Conservation (phyloP, 1,140 invertebrate genomes). For the Drosophila arawakana region DNA sequence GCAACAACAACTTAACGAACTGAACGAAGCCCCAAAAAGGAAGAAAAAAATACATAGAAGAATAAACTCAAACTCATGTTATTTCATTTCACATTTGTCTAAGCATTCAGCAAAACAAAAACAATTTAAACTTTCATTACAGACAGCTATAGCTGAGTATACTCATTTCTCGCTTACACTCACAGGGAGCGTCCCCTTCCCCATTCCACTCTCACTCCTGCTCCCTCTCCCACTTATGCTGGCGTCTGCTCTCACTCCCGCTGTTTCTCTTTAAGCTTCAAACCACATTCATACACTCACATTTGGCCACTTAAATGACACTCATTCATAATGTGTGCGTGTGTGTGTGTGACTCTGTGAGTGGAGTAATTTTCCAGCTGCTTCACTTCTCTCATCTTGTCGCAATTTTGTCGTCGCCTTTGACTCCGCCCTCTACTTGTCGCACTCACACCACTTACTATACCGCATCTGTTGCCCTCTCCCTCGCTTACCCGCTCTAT, state of each 20-base stretch:
- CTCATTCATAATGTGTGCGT: slow-evolving; percentile 66
- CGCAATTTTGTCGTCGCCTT: slow-evolving; percentile 24
- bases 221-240: not conserved
- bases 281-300: slow-evolving; percentile 19
- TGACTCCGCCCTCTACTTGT: slow-evolving; percentile 25
- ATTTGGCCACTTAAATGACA: slow-evolving; percentile 69
- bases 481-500: not conserved
- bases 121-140: slow-evolving; percentile 80
- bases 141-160: no score
- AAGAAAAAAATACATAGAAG: not conserved
- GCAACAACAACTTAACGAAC: slow-evolving; percentile 26
- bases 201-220: not conserved
- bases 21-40: slow-evolving; percentile 6
- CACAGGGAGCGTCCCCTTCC: not conserved
- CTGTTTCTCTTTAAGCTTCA: not conserved
- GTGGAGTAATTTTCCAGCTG: slow-evolving; percentile 73
- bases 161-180: slow-evolving; percentile 24
- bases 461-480: not conserved
- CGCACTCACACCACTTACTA: slow-evolving; percentile 1
- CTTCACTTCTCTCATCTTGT: slow-evolving; percentile 47
- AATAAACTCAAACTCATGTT: slow-evolving; percentile 13
- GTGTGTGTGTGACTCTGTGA: no score
- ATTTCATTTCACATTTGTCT: slow-evolving; percentile 49
- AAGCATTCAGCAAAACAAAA: slow-evolving; percentile 51
- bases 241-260: not conserved